Conservation (phyloP, 2,113 vertebrate genomes). For the Platysteira castanea region DNA sequence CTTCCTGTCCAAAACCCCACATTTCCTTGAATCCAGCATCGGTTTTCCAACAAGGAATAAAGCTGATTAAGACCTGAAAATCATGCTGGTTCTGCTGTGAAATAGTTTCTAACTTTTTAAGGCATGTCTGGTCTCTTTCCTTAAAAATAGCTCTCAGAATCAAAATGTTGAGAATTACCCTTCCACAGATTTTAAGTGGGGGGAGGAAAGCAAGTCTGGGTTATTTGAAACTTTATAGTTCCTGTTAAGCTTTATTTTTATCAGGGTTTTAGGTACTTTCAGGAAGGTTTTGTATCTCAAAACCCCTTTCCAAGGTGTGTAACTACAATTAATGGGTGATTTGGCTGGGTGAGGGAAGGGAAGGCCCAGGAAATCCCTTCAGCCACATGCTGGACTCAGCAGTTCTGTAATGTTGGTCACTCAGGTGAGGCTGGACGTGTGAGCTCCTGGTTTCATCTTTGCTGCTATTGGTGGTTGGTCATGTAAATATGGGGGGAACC, state of each 20-base stretch:
- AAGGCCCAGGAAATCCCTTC: not conserved
- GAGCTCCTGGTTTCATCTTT: not conserved
- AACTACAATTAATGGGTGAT: not conserved
- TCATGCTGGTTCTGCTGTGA: not conserved
- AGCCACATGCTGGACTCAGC: not conserved
- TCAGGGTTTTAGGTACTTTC: not conserved
- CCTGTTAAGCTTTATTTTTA: not conserved
- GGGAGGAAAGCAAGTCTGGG: not conserved
- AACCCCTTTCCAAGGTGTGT: not conserved
- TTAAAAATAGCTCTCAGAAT: not conserved
- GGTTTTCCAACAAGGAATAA: not conserved
- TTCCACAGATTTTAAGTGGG: not conserved
- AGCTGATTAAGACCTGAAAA: not conserved
- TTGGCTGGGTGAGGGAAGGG: not conserved
- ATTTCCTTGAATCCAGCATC: not conserved
- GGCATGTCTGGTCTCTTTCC: not conserved
- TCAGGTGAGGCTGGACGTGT: not conserved
- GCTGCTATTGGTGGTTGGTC: not conserved
- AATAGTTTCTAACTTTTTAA: not conserved
- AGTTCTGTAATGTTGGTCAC: not conserved
- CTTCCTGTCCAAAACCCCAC: not conserved
- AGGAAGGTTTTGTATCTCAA: not conserved
- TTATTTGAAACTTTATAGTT: not conserved
- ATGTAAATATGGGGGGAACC: not conserved
- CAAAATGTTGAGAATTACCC: not conserved